Evolutionary conservation across 2,888 invertebrate species (phyloP), one percentile per base, ranked within the genome.

Genomic region (Julus scandinavius): DNA sequence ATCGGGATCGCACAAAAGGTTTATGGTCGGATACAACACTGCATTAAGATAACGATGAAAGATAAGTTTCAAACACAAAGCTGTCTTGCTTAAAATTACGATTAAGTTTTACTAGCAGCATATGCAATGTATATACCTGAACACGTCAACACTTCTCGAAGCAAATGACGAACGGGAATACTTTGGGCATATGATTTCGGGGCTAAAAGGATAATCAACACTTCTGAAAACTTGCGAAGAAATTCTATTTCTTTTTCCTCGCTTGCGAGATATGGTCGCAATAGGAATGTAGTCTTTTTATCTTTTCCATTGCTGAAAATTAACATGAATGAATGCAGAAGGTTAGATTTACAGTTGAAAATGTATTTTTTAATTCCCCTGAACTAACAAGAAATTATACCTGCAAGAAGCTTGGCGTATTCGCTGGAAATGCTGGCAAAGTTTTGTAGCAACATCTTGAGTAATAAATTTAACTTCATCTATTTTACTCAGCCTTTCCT

Each of bases 1-100:
- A 93, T 97, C 97, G 7, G 98, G 97, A 91, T 97, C 96, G 9
- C 97, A 97, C 84, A 98, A 92, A 91, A 96, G 93, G 91, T 97
- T 96, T 91, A 98, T 95, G 89, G 96, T 94, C 88, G 97, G 96
- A 92, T 96, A 96, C 89, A 98, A 93, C 89, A 96, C 96, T 96
- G 91, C 4, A 91, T 54, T 15, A 86, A n/a, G 54, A 85, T 15
- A 86, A 54, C 13, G 13, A n/a, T n/a, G 29, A 45, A 86, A 85
- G 11, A 86, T 7, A 41, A 11, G 84, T 29, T 84, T 40, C 29
- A 84, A 84, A 84, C 9, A 45, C 40, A 49, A 49, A 29, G 20
- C 41, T n/a, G 20, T 20, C 4, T 49, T 20, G 29, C 29, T 29
- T 29, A 1, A 29, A 29, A 29, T 29, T 29, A 29, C 29, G 29